Conservation (phyloP, 2,888 invertebrate species). For the Chesias legatella region DNA sequence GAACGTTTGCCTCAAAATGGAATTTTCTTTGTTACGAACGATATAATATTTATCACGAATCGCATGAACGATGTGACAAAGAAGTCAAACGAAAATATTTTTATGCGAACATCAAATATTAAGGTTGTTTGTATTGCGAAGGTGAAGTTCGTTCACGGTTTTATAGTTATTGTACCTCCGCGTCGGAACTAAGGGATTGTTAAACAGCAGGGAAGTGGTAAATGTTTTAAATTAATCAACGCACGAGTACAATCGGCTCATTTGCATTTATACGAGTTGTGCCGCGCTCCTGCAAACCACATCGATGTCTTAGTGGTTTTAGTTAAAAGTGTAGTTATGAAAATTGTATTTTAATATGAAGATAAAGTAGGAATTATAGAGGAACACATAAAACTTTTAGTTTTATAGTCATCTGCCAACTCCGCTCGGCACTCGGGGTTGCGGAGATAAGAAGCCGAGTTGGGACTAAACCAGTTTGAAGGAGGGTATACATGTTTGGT, state of each 20-base stretch:
- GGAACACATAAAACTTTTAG: too few relatives aligned
- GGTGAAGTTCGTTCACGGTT: slow-evolving; percentile 7
- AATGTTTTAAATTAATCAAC: slow-evolving; percentile 66
- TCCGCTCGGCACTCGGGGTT: too few relatives aligned
- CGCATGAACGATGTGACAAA: slow-evolving; percentile 66
- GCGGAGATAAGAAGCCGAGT: too few relatives aligned
- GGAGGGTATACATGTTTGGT: too few relatives aligned
- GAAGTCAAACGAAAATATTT: slow-evolving; percentile 53
- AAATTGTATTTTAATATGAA: too few relatives aligned
- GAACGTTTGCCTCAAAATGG: slow-evolving; percentile 71
- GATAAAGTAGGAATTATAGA: too few relatives aligned
- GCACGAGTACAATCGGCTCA: slow-evolving; percentile 59
- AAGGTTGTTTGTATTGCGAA: slow-evolving; percentile 11
- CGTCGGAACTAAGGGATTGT: slow-evolving; percentile 35
- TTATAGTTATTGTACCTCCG: slow-evolving; percentile 9
- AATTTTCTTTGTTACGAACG: slow-evolving; percentile 71
- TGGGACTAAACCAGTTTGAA: too few relatives aligned
- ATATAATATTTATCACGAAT: slow-evolving; percentile 56
- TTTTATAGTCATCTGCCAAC: too few relatives aligned
- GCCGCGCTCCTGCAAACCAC: slow-evolving; percentile 47
- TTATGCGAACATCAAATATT: slow-evolving; percentile 52
- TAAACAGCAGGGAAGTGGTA: slow-evolving; percentile 42
- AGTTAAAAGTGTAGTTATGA: slow-evolving; percentile 24
- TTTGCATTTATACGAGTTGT: slow-evolving; percentile 65
- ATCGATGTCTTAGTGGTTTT: slow-evolving; percentile 48